Conservation (phyloP, 2,888 invertebrate species). For the Dastarcus helophoroides region DNA sequence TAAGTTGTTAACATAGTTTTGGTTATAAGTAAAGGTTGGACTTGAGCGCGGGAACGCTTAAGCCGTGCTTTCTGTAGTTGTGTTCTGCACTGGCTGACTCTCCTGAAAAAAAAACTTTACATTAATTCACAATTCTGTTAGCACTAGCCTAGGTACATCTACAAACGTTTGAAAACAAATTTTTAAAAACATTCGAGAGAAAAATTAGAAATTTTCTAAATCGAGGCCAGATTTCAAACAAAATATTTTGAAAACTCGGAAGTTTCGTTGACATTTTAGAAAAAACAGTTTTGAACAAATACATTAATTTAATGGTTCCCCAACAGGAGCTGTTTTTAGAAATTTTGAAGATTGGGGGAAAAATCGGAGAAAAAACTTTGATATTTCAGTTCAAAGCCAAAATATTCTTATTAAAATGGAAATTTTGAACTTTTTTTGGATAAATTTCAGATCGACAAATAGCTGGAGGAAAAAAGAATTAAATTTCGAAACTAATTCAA, state of each 20-base stretch:
- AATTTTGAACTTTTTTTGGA: too few species aligned
- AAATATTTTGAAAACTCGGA: slow-evolving; percentile 1
- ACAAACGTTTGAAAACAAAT: not conserved
- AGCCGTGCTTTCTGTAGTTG: slow-evolving; percentile 50
- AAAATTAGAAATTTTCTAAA: not conserved
- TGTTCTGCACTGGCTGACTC: slow-evolving; percentile 48
- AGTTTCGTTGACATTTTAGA: too few species aligned
- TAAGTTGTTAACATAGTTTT: slow-evolving; percentile 36
- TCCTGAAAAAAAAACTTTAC: slow-evolving; percentile 35
- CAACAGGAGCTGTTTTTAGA: too few species aligned
- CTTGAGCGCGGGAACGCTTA: slow-evolving; percentile 33
- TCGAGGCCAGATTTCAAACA: slow-evolving; percentile 1
- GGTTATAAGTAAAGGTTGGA: slow-evolving; percentile 30
- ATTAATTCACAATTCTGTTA: not conserved
- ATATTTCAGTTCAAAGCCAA: too few species aligned
- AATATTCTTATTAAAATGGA: too few species aligned
- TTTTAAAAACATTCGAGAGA: not conserved
- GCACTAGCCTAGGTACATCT: slow-evolving; percentile 1
- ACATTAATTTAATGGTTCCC: too few species aligned
- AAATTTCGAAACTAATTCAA: too few species aligned
- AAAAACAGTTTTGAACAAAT: too few species aligned
- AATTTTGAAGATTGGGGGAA: too few species aligned
- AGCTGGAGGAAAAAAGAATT: too few species aligned
- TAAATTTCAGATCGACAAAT: too few species aligned
- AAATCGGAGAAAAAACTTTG: too few species aligned